Evolutionary conservation across 2,888 invertebrate genomes (phyloP), one percentile per base, ranked within the genome.

Genomic region (Octonoba sinensis): DNA sequence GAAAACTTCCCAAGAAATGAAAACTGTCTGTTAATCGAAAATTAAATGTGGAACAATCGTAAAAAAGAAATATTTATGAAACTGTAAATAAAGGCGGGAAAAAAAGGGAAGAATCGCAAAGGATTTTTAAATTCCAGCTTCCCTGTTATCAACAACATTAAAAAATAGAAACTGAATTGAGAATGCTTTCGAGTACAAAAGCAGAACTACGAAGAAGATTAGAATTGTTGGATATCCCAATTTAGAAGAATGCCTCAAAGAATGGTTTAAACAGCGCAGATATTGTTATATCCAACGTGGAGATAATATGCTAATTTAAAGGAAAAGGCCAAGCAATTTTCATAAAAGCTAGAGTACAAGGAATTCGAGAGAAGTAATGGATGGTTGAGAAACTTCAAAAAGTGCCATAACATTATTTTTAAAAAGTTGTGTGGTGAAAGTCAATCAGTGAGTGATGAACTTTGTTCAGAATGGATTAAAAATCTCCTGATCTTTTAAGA

Each of bases 81-180:
- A 18, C 56, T 56, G 56, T 56, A 56, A 18, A 56, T 18, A 56
- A 18, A 56, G 56, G 56, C 3, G 56, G 56, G n/a, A n/a, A 56
- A 56, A 56, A 56, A 56, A 56, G 1, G 18, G 18, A 56, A 18
- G n/a, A 56, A 56, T 56, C 56, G 16, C 56, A 18, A 56, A 56
- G 16, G 6, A 56, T 18, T 56, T 56, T n/a, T n/a, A 56, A 56
- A 56, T 56, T 56, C 56, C 56, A 56, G 56, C 56, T 12, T n/a
- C 56, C 20, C 1, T 18, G 4, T 56, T 56, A 56, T 56, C 56
- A 56, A 18, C 56, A 15, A 56, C n/a, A 18, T 18, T 56, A 22
- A 1, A 18, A 56, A 56, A n/a, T n/a, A n/a, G n/a, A n/a, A n/a
- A n/a, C n/a, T n/a, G n/a, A n/a, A n/a, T n/a, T n/a, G n/a, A n/a